These are phyloP conservation scores for Drosophila peninsularis DNA, from an alignment of 2,888 invertebrate species.

Conservation along the genomic window DNA sequence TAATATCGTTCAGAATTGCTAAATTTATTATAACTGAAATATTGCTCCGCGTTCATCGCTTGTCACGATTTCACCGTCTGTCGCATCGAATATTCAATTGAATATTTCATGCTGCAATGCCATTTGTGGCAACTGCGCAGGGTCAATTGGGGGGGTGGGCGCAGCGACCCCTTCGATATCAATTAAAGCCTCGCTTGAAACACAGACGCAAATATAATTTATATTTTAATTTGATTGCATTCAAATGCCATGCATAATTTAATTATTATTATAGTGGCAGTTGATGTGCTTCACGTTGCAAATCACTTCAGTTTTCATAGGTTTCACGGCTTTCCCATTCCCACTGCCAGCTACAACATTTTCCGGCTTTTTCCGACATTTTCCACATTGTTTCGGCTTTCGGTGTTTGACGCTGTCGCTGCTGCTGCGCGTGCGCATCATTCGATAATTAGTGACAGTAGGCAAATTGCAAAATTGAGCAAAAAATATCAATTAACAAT, in stretches of 20 bases:
- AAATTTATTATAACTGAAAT: conserved; percentile 19
- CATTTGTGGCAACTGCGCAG: conserved; percentile 18
- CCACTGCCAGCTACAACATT: neutral
- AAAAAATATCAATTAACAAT: neutral
- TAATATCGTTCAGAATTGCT: neutral
- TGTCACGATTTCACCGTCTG: conserved; percentile 34
- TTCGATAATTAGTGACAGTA: conserved; percentile 56
- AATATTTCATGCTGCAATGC: conserved; percentile 43
- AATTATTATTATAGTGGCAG: conserved; percentile 48
- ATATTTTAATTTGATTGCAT: conserved; percentile 63
- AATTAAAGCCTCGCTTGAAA: conserved; percentile 18
- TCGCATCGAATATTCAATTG: conserved; percentile 40
- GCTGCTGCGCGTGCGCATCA: conserved; percentile 29
- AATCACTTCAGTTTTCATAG: conserved; percentile 4
- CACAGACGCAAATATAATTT: conserved; percentile 29
- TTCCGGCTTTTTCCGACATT: conserved; percentile 30
- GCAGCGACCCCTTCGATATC: neutral
- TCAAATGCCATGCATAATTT: conserved; percentile 61
- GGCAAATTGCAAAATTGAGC: conserved; percentile 22
- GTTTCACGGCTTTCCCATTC: neutral
- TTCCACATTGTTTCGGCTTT: conserved; percentile 30
- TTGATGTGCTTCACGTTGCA: conserved; percentile 17
- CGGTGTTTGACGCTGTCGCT: neutral
- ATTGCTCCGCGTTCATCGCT: conserved; percentile 17
- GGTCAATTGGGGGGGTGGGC: no score